These are phyloP conservation scores for Montipora foliosa DNA, from an alignment of 64 coral and sea anemone genomes.

Conservation along the genomic window DNA sequence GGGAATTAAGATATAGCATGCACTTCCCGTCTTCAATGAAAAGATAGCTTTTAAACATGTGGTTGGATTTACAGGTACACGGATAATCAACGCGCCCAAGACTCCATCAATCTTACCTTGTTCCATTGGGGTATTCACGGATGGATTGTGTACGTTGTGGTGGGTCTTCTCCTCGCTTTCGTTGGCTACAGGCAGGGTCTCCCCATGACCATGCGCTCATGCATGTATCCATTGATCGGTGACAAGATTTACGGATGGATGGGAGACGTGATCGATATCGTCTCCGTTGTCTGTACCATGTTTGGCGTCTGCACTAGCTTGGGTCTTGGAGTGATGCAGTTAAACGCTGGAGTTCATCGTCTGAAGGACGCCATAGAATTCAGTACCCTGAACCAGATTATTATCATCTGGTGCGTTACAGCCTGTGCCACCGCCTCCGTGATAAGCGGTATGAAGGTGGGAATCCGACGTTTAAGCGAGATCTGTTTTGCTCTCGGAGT, in stretches of 20 bases:
- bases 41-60: too few species aligned
- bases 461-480: slow-evolving; percentile 71
- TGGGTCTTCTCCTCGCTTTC: slow-evolving; percentile 67
- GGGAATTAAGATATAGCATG: too few species aligned
- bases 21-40: too few species aligned
- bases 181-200: slow-evolving; percentile 54
- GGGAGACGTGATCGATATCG: slow-evolving; percentile 71
- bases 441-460: slow-evolving; percentile 61
- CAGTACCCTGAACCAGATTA: slow-evolving; percentile 49
- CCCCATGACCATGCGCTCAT: slow-evolving; percentile 84
- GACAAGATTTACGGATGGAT: slow-evolving; percentile 76
- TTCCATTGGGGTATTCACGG: slow-evolving; percentile 85
- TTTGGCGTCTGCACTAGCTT: slow-evolving; percentile 85
- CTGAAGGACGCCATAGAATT: slow-evolving; percentile 15
- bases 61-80: slow-evolving; percentile 32
- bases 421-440: slow-evolving; percentile 50
- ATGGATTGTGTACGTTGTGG: slow-evolving; percentile 76
- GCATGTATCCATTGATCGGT: slow-evolving; percentile 80
- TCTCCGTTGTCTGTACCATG: slow-evolving; percentile 82
- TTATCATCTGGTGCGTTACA: slow-evolving; percentile 71
- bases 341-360: slow-evolving; percentile 66
- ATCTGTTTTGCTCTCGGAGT: slow-evolving; percentile 57
- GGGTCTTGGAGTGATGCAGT: slow-evolving; percentile 59
- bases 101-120: slow-evolving; percentile 78
- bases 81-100: slow-evolving; percentile 80